Evolutionary conservation across 2,888 invertebrate species (phyloP).

Genomic region (Podotricha telesiphe): DNA sequence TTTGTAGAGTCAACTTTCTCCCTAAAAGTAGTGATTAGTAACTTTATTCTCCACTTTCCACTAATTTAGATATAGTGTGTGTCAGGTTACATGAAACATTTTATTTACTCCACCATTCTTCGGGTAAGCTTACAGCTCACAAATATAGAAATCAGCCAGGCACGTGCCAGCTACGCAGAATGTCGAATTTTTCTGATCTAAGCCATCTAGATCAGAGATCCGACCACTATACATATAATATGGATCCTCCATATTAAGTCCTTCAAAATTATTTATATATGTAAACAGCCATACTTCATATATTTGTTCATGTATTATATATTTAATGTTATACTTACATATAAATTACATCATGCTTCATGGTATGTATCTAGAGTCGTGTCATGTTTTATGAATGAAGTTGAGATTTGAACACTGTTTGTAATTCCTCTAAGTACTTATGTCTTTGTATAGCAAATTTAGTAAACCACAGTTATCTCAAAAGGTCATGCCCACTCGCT

Average conservation of each 20-base stretch:
- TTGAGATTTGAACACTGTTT: slow-evolving; percentile 36
- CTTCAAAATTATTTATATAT: not conserved
- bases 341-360: slow-evolving; percentile 35
- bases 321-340: slow-evolving; percentile 32
- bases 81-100: too few species aligned
- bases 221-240: too few species aligned
- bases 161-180: too few species aligned
- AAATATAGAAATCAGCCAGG: too few species aligned
- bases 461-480: slow-evolving; percentile 25
- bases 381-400: slow-evolving; percentile 41
- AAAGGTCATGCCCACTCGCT: slow-evolving; percentile 30
- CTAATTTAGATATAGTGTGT: too few species aligned
- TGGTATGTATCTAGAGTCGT: slow-evolving; percentile 36
- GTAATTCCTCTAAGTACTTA: slow-evolving; percentile 29
- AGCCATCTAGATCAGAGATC: too few species aligned
- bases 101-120: too few species aligned
- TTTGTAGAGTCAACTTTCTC: too few species aligned
- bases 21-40: too few species aligned
- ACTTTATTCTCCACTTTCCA: too few species aligned
- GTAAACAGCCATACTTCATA: not conserved
- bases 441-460: slow-evolving; percentile 27
- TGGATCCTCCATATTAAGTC: not conserved
- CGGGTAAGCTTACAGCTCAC: too few species aligned
- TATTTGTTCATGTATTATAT: not conserved
- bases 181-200: too few species aligned